Base-by-base conservation (phyloP, 2,113 vertebrate genomes). In the Hypanus sabinus region DNA sequence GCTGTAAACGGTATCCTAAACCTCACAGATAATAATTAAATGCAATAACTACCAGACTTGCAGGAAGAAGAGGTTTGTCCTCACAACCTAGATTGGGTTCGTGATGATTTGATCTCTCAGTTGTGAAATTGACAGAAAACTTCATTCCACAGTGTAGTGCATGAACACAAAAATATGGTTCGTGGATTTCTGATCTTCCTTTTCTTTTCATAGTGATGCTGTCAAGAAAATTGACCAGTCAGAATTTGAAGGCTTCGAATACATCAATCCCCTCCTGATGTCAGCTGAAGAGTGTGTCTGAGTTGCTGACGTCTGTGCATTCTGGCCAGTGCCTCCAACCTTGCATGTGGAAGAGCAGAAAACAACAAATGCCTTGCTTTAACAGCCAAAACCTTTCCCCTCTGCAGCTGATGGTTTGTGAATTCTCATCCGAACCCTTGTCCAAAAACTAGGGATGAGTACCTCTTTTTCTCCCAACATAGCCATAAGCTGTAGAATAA, bases 201-300 rank as follows among this genome's bases (percentile, higher is more conserved):
- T 94, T 77, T 77, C 27, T 94, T 94, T 60, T 30, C 16, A 22
- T n/a, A 99, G 99, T 71, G 98, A 99, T 94, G 97, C 98, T 94
- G 98, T 99, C 94, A 98, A 97, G 97, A 99, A 99, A 97, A 99
- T 99, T 94, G 99, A 99, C 96, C 99, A 99, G 96, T 99, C 99
- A 77, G 99, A 99, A 96, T 99, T 99, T 95, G 99, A 99, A 97
- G 99, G 99, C 33, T 99, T 99, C 88, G 99, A 99, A 96, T 99
- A 99, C 95, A 99, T 99, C 96, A 99, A 99, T 96, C 99, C 99
- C 76, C 98, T 99, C 76, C 95, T 99, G 96, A 99, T 99, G 99
- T 99, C 99, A 9, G 98, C 99, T 5, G 99, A 99, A 96, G 99
- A 99, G 96, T 99, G 98, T 94, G 99, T 99, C 96, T 99, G 97